Percentiles rank a stretch among this genome's conserved stretches.
Conservation (phyloP, 1,140 invertebrate species). For the Lepidostoma basale region DNA sequence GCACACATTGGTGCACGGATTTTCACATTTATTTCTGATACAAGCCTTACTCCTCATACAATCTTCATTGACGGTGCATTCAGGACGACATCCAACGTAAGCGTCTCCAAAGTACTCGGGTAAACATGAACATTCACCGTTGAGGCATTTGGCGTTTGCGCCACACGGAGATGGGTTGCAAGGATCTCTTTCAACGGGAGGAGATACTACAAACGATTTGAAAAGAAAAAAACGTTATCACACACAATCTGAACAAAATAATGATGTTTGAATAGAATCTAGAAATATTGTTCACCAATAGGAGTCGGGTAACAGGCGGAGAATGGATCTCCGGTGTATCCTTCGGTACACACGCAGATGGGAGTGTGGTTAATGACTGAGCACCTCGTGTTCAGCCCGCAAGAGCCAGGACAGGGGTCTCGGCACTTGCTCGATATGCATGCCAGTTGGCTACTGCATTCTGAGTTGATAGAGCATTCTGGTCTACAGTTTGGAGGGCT, state of each 20-base stretch:
- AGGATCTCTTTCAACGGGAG: conserved; percentile 57
- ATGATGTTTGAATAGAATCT: neutral
- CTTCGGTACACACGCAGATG: conserved; percentile 66
- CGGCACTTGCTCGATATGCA: conserved; percentile 72
- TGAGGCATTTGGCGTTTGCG: conserved; percentile 77
- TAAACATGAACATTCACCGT: conserved; percentile 78
- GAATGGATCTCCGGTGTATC: conserved; percentile 72
- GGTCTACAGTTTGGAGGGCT: conserved; percentile 69
- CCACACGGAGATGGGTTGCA: conserved; percentile 69
- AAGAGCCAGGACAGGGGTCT: conserved; percentile 74
- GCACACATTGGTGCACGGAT: conserved; percentile 75
- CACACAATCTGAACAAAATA: conserved; percentile 18
- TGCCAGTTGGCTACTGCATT: conserved; percentile 66
- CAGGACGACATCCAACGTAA: conserved; percentile 68
- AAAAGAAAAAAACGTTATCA: conserved; percentile 14
- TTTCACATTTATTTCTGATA: conserved; percentile 69
- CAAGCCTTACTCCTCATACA: conserved; percentile 76
- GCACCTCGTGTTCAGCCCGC: conserved; percentile 67
- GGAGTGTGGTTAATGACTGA: conserved; percentile 68
- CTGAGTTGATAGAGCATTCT: conserved; percentile 72
- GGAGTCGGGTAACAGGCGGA: conserved; percentile 58
- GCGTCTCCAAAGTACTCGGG: conserved; percentile 76
- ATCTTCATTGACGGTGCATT: conserved; percentile 75
- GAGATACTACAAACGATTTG: conserved; percentile 50
- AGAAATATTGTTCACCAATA: conserved; percentile 21